Conservation (phyloP, 1,140 invertebrate species). For the Homalodisca vitripennis region DNA sequence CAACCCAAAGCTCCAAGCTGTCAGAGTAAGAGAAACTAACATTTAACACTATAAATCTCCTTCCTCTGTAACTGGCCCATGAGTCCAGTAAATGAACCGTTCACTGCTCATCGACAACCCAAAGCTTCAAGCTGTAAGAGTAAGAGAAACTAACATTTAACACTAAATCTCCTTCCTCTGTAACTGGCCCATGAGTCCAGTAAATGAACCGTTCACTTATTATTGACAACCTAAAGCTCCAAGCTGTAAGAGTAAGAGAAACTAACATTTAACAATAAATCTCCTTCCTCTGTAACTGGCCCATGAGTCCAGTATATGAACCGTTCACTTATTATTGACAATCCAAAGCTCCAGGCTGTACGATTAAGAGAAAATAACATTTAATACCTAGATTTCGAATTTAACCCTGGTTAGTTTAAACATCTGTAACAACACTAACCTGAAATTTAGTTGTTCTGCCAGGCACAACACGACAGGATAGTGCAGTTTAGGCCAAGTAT, state of each 20-base stretch:
- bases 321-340: neutral
- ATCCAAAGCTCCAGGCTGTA: neutral
- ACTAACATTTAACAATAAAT: neutral
- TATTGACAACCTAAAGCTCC: slow-evolving; percentile 51
- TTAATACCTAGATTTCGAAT: neutral
- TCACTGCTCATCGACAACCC: no score
- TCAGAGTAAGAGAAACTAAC: no score
- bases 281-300: no score
- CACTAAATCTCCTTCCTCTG: no score
- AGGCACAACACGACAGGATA: slow-evolving; percentile 30
- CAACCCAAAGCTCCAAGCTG: no score
- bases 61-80: no score
- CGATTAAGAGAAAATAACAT: neutral
- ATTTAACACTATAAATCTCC: no score
- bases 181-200: slow-evolving; percentile 50
- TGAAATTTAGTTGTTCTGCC: slow-evolving; percentile 34
- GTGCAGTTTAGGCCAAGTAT: slow-evolving; percentile 34
- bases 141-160: no score
- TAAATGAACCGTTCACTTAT: slow-evolving; percentile 54
- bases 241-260: slow-evolving; percentile 44
- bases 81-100: no score
- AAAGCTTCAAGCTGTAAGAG: no score
- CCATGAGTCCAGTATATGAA: no score
- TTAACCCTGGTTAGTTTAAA: neutral
- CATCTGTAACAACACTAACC: slow-evolving; percentile 6